Evolutionary conservation across 2,797 vertebrate genomes (phyloP).

Genomic region (Coracias cyanogaster): DNA sequence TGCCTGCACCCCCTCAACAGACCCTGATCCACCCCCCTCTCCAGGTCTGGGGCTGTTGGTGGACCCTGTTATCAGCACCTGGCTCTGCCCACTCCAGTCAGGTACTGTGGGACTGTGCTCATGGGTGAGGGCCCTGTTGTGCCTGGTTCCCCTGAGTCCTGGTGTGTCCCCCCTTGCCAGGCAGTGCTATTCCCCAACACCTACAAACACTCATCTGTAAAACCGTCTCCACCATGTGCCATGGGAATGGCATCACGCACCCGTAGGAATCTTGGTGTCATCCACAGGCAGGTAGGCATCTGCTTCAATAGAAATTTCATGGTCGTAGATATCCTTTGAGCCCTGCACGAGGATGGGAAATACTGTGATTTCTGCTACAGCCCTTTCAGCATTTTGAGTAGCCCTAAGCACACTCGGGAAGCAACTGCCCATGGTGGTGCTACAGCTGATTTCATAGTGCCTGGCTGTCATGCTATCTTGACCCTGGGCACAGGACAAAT

Average conservation of each 20-base stretch:
- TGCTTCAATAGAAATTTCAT: slow-evolving; percentile 89
- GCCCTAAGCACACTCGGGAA: neutral
- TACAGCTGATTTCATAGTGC: neutral
- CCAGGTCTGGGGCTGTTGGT: neutral
- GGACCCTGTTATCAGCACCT: neutral
- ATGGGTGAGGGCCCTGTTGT: neutral
- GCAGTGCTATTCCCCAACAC: neutral
- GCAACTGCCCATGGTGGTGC: neutral
- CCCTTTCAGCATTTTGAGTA: neutral
- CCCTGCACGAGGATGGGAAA: slow-evolving; percentile 77
- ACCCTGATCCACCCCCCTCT: neutral
- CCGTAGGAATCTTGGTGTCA: slow-evolving; percentile 90
- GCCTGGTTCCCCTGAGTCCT: neutral
- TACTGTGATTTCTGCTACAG: neutral
- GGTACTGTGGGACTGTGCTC: neutral
- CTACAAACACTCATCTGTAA: neutral
- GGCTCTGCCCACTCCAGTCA: neutral
- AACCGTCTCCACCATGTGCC: neutral
- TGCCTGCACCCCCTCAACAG: neutral
- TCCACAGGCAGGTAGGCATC: slow-evolving; percentile 91
- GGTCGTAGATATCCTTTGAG: slow-evolving; percentile 88
- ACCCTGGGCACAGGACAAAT: neutral
- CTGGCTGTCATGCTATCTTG: neutral
- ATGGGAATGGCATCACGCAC: slow-evolving; percentile 68
- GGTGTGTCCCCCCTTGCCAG: rapidly evolving